These are phyloP conservation scores for Sinhomidia bicolor DNA, from an alignment of 2,888 invertebrate species.

Conservation along the genomic window DNA sequence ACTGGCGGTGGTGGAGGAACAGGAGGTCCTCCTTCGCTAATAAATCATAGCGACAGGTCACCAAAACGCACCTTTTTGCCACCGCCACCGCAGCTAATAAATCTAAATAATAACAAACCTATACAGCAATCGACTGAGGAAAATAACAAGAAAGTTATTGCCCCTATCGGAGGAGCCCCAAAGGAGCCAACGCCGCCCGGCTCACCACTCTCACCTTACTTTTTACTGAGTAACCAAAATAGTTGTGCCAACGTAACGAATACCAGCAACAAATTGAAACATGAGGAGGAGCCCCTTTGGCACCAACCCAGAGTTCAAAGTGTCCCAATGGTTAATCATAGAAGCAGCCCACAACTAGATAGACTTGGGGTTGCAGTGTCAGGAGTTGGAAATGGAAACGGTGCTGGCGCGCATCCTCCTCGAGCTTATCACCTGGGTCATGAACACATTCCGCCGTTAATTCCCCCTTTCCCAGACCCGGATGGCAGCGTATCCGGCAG, in stretches of 20 bases:
- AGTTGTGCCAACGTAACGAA: conserved; percentile 69
- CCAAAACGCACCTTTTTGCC: conserved; percentile 68
- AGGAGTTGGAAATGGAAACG: conserved; percentile 51
- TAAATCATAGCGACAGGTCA: conserved; percentile 71
- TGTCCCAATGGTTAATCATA: conserved; percentile 67
- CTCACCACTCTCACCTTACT: conserved; percentile 71
- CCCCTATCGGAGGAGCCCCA: conserved; percentile 66
- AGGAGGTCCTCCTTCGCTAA: conserved; percentile 48
- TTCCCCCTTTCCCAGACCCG: conserved; percentile 69
- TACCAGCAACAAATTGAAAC: conserved; percentile 68
- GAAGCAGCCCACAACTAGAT: conserved; percentile 70
- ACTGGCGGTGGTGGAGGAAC: conserved; percentile 49
- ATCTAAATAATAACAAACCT: conserved; percentile 72
- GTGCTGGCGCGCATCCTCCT: conserved; percentile 63
- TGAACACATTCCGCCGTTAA: conserved; percentile 66
- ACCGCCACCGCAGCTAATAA: conserved; percentile 70
- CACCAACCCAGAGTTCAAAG: conserved; percentile 72
- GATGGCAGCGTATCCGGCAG: conserved; percentile 67
- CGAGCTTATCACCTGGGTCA: conserved; percentile 73
- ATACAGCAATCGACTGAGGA: conserved; percentile 66
- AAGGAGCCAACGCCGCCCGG: conserved; percentile 69
- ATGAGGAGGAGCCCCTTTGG: conserved; percentile 65
- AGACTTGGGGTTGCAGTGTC: conserved; percentile 60
- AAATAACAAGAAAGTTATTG: conserved; percentile 63
- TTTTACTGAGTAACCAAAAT: conserved; percentile 67